Evolutionary conservation across 2,797 vertebrate genomes (phyloP).

Genomic region (Scolopax rusticola): DNA sequence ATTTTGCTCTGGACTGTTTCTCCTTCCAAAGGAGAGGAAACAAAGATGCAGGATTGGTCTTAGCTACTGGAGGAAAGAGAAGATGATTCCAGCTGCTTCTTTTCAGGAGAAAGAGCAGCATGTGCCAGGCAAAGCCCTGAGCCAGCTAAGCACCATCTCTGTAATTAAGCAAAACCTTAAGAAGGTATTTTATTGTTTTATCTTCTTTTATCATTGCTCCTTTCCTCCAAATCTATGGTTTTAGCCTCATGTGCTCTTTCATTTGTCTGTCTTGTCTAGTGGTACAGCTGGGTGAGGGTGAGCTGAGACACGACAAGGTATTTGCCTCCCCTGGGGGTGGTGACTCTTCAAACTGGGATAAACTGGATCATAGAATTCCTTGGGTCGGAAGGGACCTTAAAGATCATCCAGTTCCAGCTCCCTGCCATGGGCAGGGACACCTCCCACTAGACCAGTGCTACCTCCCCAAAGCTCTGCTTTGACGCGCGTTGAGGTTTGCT

Average conservation of each 20-base stretch:
- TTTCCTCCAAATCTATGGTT: not conserved
- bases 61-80: not conserved
- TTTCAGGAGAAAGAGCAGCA: not conserved
- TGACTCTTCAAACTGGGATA: not conserved
- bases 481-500: not conserved
- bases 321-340: not conserved
- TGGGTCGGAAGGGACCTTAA: no score
- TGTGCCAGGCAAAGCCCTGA: not conserved
- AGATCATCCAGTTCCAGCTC: no score
- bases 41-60: not conserved
- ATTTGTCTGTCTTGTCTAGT: not conserved
- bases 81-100: not conserved
- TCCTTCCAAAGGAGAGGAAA: not conserved
- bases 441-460: not conserved
- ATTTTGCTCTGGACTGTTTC: not conserved
- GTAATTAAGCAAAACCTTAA: not conserved
- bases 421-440: no score
- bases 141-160: not conserved
- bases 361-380: no score
- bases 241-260: not conserved
- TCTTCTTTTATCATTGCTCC: not conserved
- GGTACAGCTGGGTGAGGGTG: fast-evolving
- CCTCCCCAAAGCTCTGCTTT: not conserved
- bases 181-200: not conserved
- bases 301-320: not conserved